Evolutionary conservation across 2,797 vertebrate genomes (phyloP), one percentile per base, ranked within the genome.

Genomic region (Sebastes trivittatus): DNA sequence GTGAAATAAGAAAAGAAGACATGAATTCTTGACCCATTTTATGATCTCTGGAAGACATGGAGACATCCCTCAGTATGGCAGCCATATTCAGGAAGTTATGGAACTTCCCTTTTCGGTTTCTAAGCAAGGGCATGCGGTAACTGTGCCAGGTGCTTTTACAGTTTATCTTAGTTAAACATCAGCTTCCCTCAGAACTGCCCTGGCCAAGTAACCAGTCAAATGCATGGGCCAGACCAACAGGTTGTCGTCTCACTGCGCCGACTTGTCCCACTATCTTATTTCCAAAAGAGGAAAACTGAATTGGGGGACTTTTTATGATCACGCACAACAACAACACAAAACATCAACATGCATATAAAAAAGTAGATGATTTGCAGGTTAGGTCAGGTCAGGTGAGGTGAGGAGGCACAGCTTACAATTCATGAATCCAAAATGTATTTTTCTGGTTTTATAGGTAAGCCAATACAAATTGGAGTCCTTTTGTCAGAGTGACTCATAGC

Each of bases 91-190:
- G 89, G 87, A 91, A 89, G 79, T 82, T 68, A n/a, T 77, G 85
- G 83, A 88, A 94, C 82, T 94, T 94, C 93, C 92, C 91, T 82
- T 92, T 93, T 92, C 66, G 36, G 55, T 77, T 90, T 87, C 70
- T 56, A 11, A 84, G 67, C 5, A 71, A 49, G 27, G 5, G 7
- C 56, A 30, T 18, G 20, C 9, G n/a, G n/a, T 25, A 81, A 79
- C 72, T 79, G 83, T 85, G 78, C 88, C 91, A 92, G 90, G 87
- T 93, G 90, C 22, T 88, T 90, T 84, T 62, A 55, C 83, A 73
- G 82, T 89, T 94, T 89, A 94, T 95, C 94, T 94, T 91, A 80
- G 87, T 94, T 90, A 95, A 94, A 95, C 92, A 95, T 92, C 84
- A 93, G 82, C 80, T 81, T 88, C 71, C 54, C 76, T 75, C 32